Conservation (phyloP, 2,113 vertebrate genomes). For the Pterocles orientalis region DNA sequence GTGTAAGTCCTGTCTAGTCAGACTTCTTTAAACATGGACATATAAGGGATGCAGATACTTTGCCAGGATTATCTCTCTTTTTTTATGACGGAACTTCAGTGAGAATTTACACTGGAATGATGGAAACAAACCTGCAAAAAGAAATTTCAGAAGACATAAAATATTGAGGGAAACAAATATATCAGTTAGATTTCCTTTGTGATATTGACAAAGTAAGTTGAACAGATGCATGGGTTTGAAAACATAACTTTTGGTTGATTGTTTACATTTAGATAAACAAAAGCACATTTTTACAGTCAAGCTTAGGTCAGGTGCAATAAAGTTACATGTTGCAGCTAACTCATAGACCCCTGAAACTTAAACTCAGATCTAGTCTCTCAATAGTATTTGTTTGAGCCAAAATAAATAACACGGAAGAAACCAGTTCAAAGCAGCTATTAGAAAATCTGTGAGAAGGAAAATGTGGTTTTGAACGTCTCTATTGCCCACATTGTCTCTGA, state of each 20-base stretch:
- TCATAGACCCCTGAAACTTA: not conserved
- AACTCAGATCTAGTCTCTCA: not conserved
- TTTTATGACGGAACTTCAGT: not conserved
- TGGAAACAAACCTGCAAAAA: not conserved
- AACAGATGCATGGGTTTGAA: not conserved
- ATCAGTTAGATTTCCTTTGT: not conserved
- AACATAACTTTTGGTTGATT: not conserved
- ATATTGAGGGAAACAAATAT: not conserved
- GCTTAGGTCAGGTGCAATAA: not conserved
- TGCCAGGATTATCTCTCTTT: not conserved
- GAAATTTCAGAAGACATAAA: not conserved
- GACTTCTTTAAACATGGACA: constrained; percentile 22
- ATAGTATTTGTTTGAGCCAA: not conserved
- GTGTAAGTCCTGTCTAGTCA: not conserved
- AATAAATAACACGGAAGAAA: not conserved
- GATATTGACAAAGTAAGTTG: not conserved
- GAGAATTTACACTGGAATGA: not conserved
- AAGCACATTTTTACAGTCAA: not conserved
- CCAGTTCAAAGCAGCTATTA: not conserved
- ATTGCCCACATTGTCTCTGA: not conserved
- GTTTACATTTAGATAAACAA: not conserved
- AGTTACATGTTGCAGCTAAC: not conserved
- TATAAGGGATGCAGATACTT: constrained; percentile 7
- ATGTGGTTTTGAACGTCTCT: not conserved
- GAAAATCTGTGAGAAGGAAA: not conserved